Base-by-base conservation (phyloP, 64 coral and sea anemone species). In the Montipora efflorescens region DNA sequence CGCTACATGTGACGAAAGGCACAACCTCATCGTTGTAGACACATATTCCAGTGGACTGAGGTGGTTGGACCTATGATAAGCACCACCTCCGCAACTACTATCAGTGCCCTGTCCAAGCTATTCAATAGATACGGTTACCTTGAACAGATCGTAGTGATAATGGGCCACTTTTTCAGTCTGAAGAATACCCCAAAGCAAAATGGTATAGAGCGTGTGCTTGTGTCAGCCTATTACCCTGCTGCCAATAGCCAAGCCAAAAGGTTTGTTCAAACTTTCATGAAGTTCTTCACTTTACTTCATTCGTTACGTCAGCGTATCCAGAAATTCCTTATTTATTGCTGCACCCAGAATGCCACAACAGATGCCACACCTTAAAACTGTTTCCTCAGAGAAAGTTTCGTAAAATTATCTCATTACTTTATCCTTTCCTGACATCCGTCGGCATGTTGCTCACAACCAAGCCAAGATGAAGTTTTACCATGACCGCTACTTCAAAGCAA, bases 91-190 rank as follows among this genome's bases (percentile, higher is more conserved):
- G 23, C 53, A 8, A 59, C 75, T 51, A 90, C 25, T 13, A 64
- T 59, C 10, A 12, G 19, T 16, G 73, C 45, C 0, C 19, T 89
- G 19, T 70, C 59, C 46, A 67, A 22, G 8, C 21, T 69, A 16
- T 72, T 80, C 7, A 20, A 76, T 1, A 72, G 50, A 1, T 87
- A 87, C 59, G 71, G 51, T 48, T 14, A 86, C 48, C 82, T 14
- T 58, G 92, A 93, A 50, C 83, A 81, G 48, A 43, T 88, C 16
- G 77, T 88, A 88, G 75, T 66, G 84, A 93, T 67, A 79, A 82
- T 77, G 85, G 84, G 4, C 48, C 92, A 51, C 84, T 64, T 62
- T 88, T 94, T 47, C 76, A 82, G 81, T 86, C 91, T 14, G 47
- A 8, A 13, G 81, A 87, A 14, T 93, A 87, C 48, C 84, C 84